phyloP scores from a whole-genome alignment of 2,113 vertebrate species.

The Nipponia nippon region DNA sequence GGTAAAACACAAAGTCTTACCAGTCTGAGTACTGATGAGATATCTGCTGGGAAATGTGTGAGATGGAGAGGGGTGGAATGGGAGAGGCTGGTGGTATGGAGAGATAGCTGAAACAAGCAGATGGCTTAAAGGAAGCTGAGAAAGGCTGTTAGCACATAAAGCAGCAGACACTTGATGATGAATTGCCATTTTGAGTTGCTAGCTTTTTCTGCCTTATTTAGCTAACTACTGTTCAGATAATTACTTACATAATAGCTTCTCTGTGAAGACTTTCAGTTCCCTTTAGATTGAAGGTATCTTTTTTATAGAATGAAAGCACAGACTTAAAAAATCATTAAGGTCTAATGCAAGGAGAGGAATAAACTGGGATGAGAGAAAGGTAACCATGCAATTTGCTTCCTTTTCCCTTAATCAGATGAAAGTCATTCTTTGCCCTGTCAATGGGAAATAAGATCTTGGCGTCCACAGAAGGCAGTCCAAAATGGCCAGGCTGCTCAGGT shows the following conservation, averaged over 20 bases:
- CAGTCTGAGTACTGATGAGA: not conserved
- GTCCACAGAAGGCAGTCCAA: not conserved
- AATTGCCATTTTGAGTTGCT: constrained; percentile 51
- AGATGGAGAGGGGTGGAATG: not conserved
- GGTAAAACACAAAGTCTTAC: not conserved
- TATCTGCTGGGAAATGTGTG: not conserved
- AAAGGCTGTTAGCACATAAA: constrained; percentile 45
- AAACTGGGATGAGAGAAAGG: not conserved
- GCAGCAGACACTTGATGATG: constrained; percentile 15
- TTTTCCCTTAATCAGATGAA: not conserved
- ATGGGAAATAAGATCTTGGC: not conserved
- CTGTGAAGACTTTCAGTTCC: not conserved
- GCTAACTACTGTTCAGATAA: not conserved
- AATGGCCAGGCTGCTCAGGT: not conserved
- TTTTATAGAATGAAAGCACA: not conserved
- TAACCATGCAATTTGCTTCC: not conserved
- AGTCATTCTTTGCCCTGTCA: not conserved
- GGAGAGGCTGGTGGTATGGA: not conserved
- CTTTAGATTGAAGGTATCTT: not conserved
- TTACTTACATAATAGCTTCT: not conserved
- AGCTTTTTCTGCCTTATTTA: constrained; percentile 34
- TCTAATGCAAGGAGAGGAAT: not conserved
- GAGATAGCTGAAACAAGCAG: constrained; percentile 59
- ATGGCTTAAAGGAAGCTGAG: constrained; percentile 57
- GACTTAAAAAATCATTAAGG: not conserved